Percentiles rank a stretch among this genome's conserved stretches.
Evolutionary conservation across 2,113 vertebrate genomes (phyloP).

Genomic region (Saguinus imperator): DNA sequence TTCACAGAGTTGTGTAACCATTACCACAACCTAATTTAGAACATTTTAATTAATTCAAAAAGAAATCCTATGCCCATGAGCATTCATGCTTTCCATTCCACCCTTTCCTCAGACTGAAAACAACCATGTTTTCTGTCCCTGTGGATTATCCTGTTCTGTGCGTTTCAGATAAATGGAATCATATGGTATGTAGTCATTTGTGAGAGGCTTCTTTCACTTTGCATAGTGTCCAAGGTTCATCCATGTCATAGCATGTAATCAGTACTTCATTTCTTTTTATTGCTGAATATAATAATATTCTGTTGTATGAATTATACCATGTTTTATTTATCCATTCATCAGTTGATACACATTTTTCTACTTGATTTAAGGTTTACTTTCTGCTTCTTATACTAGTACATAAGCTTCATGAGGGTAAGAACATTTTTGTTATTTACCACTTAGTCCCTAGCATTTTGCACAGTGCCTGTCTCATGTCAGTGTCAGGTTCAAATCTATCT

Average conservation of each 20-base stretch:
- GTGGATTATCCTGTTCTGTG: neutral
- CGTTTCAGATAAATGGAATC: neutral
- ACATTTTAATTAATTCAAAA: neutral
- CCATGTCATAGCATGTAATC: no score
- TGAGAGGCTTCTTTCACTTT: neutral
- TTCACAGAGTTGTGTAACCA: neutral
- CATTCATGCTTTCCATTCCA: neutral
- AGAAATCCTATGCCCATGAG: neutral
- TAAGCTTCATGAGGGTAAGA: no score
- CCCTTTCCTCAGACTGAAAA: neutral
- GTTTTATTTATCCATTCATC: neutral
- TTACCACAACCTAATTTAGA: neutral
- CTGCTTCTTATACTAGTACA: neutral
- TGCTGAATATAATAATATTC: neutral
- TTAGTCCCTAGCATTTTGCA: neutral
- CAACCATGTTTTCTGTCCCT: neutral
- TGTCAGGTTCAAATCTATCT: no score
- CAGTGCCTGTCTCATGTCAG: no score
- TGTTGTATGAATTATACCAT: neutral
- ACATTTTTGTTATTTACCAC: neutral
- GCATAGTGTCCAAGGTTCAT: neutral
- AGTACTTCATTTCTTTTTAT: neutral
- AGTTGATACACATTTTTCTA: neutral
- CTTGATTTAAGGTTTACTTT: neutral
- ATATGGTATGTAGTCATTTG: neutral